Conservation (phyloP, 2,797 vertebrate genomes). For the Falco biarmicus region DNA sequence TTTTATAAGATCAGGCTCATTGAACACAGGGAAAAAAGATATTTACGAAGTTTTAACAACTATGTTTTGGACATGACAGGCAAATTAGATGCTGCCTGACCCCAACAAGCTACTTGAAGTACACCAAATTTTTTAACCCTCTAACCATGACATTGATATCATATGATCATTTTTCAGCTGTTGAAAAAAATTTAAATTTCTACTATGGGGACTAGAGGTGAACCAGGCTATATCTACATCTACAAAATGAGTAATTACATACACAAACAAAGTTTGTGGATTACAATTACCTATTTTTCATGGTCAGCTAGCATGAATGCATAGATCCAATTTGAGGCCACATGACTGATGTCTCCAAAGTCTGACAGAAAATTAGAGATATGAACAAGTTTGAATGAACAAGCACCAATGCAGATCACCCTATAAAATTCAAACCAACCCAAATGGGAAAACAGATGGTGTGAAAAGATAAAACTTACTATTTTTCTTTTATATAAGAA, state of each 20-base stretch:
- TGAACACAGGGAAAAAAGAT: not conserved
- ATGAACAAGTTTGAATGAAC: not conserved
- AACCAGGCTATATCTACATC: not conserved
- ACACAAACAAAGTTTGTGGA: not conserved
- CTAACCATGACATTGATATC: not conserved
- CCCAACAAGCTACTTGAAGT: not conserved
- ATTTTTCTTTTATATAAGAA: constrained; percentile 13
- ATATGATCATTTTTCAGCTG: not conserved
- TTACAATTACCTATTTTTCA: not conserved
- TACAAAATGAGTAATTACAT: not conserved
- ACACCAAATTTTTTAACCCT: not conserved
- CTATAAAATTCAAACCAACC: not conserved
- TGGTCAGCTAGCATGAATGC: not conserved
- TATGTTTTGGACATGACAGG: not conserved
- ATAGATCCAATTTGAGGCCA: not conserved
- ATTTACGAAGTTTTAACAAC: not conserved
- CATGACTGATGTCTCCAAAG: not conserved
- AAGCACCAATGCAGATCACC: not conserved
- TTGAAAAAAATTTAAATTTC: not conserved
- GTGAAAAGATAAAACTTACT: not conserved
- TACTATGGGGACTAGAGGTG: not conserved
- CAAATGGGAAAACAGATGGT: constrained; percentile 10
- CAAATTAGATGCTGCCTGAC: not conserved
- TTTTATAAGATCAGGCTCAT: not conserved
- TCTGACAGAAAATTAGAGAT: not conserved